Evolutionary conservation across 2,888 invertebrate genomes (phyloP).

Genomic region (Sarcophaga caerulescens): DNA sequence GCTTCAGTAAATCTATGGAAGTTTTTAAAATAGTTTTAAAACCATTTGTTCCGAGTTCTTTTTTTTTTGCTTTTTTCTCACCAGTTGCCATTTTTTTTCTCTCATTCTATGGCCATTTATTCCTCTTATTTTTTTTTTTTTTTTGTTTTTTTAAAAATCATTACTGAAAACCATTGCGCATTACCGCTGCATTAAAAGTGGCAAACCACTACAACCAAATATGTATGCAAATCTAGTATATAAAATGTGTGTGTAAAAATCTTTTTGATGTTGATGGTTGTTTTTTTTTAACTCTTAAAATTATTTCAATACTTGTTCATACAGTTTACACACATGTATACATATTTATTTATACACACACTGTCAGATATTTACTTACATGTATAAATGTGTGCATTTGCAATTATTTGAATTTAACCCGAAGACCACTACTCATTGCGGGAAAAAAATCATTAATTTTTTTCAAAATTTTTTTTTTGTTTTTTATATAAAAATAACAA

Average conservation of each 20-base stretch:
- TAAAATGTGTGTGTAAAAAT: conserved; percentile 22
- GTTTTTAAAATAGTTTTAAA: conserved; percentile 44
- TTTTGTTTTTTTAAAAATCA: conserved; percentile 43
- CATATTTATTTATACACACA: too few species aligned
- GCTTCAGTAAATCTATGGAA: conserved; percentile 47
- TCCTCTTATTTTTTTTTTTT: conserved; percentile 7
- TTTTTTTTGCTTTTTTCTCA: neutral
- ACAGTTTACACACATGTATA: too few species aligned
- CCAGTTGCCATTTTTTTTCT: neutral
- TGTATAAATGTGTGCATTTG: neutral
- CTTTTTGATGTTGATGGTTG: neutral
- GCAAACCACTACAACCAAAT: conserved; percentile 62
- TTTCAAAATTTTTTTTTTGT: too few species aligned
- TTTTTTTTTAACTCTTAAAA: neutral
- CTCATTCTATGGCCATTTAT: neutral
- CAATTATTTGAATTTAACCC: neutral
- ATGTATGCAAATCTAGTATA: conserved; percentile 3
- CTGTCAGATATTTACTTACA: too few species aligned
- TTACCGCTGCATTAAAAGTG: conserved; percentile 67
- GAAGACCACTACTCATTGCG: neutral
- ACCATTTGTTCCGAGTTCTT: neutral
- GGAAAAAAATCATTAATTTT: neutral
- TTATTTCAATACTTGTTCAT: neutral
- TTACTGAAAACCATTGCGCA: conserved; percentile 62
- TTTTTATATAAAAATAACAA: neutral